Base-by-base conservation (phyloP, 2,888 invertebrate species). In the Euspilapteryx auroguttella region DNA sequence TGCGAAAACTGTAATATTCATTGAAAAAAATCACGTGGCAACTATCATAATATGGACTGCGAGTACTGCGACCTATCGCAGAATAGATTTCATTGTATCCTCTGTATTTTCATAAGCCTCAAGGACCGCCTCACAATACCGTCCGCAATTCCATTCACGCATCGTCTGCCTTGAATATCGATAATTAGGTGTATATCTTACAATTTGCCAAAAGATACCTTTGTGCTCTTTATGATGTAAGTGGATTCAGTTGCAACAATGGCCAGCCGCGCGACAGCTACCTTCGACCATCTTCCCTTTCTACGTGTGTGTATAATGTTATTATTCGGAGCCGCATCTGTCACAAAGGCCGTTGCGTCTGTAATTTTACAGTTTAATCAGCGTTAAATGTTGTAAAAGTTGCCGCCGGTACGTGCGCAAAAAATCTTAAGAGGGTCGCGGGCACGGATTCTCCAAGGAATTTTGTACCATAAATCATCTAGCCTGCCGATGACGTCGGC, bases 341-440 rank as follows among this genome's bases (percentile, higher is more conserved):
- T 73, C 71, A 64, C 63, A 69, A 64, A 65, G 56, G 52, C 53
- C 58, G 55, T 62, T 64, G 59, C 59, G 62, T 63, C 45, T 32
- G 59, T 66, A 71, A 75, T 75, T 75, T 75, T 69, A 75, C 73
- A 75, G 73, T 75, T 71, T 75, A 75, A 75, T 75, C 69, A 75
- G 73, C 75, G 75, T 75, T 75, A 73, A 75, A 75, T 73, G 62
- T 53, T 8, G 53, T 49, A 57, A 68, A 49, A 59, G 53, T 55
- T 54, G 55, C 69, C 66, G 66, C 65, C 17, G 17, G 8, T 17
- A 42, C 37, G 39, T 34, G 41, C 41, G 54, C 58, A 61, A 63
- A 61, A 65, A 47, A 43, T 29, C 45, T 36, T 38, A 38, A 35
- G 46, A 48, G 46, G 47, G 40, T 43, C 55, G 24, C 49, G 46